Base-by-base conservation (phyloP, 2,888 invertebrate species). In the Microplitis manilae region DNA sequence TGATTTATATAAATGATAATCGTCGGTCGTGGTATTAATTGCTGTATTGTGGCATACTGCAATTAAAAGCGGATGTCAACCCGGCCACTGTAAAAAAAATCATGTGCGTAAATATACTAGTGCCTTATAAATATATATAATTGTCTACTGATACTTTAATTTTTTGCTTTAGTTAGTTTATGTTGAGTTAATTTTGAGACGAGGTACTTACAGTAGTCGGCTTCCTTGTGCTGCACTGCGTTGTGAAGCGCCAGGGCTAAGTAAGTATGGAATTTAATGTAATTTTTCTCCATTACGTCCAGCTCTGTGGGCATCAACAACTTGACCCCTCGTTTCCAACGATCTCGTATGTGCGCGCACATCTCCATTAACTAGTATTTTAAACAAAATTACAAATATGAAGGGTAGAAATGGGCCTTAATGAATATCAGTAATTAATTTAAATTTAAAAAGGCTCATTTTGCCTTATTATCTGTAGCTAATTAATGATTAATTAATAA, bases 1-100 rank as follows among this genome's bases (percentile, higher is more conserved):
- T 60, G 60, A 8, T 60, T 50, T 5, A 60, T 70, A 13, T 70
- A 30, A 6, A n/a, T 9, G 67, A 65, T 41, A 77, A 38, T 38
- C 15, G 20, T 73, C 61, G 71, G 41, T 76, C 30, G 30, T 30
- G 50, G 9, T 50, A 73, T 73, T 30, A 40, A 73, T 88, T 87
- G 80, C 82, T 83, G 79, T 85, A 85, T 73, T 50, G 50, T 50
- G 89, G 88, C 85, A 88, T 87, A 85, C 87, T 88, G 86, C 87
- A 89, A 82, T 88, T 89, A 87, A 90, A 90, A 84, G 88, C 89
- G 80, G 89, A 89, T 81, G 87, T 88, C 86, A 90, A 87, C 83
- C 88, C 87, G 84, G 88, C 87, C 87, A 90, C 90, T 90, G 89
- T 80, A 85, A 89, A 85, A 83, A 87, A 84, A 82, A 69, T 61